Percentiles rank a stretch among this genome's conserved stretches.
phyloP scores from a whole-genome alignment of 1,140 invertebrate genomes.

The Drosophila neocordata region DNA sequence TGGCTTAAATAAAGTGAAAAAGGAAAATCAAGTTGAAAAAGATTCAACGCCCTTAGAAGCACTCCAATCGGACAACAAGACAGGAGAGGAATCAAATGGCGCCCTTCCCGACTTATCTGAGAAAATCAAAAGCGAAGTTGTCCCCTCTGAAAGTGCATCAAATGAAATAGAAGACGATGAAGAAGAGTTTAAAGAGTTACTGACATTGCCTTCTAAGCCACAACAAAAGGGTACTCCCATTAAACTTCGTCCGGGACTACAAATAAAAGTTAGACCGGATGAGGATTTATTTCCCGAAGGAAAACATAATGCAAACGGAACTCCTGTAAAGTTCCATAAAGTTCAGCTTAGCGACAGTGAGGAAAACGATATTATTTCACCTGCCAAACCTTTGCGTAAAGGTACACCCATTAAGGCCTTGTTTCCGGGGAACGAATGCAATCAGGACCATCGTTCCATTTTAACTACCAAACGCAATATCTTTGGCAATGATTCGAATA shows the following conservation, averaged over 20 bases:
- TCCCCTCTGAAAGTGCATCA: not conserved
- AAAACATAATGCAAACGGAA: not conserved
- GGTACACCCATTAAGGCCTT: constrained; percentile 34
- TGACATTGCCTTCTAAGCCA: constrained; percentile 19
- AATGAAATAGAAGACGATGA: constrained; percentile 13
- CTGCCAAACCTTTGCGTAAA: constrained; percentile 46
- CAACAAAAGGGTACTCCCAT: constrained; percentile 43
- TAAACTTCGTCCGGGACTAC: constrained; percentile 9
- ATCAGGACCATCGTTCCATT: constrained; percentile 58
- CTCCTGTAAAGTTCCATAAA: constrained; percentile 27
- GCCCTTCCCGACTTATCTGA: not conserved
- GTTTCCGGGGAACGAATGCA: not conserved
- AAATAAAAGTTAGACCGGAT: constrained; percentile 44
- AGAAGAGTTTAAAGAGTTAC: not conserved
- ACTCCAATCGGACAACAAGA: not conserved
- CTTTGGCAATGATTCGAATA: constrained; percentile 44
- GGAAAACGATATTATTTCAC: not conserved
- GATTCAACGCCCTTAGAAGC: not conserved
- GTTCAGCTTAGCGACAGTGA: constrained; percentile 15
- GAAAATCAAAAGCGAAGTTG: not conserved
- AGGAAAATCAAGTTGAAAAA: not conserved
- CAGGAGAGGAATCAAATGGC: not conserved
- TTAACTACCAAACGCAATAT: constrained; percentile 53
- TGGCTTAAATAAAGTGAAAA: constrained; percentile 15
- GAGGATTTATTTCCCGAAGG: constrained; percentile 22